Base-by-base conservation (phyloP, 2,797 vertebrate genomes). In the Sebastes kiyomatsui region DNA sequence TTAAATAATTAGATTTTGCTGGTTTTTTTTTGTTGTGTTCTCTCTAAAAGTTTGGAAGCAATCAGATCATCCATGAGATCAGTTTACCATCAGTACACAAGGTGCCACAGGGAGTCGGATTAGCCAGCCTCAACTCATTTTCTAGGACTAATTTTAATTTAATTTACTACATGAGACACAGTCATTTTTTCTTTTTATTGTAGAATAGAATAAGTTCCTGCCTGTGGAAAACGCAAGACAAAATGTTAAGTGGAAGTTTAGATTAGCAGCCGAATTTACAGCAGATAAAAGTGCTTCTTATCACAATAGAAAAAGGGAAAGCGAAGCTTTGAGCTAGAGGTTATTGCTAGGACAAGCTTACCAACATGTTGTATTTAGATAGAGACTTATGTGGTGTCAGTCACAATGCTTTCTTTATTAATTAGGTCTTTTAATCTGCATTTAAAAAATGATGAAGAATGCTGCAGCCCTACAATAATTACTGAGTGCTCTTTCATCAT, bases 61-160 rank as follows among this genome's bases (percentile, higher is more conserved):
- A 54, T 83, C 78, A 67, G 60, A 75, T 82, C 32, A 28, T 62
- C 38, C 46, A 20, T 80, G 68, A 85, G 79, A 89, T 86, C 79
- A 80, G 83, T 89, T 83, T 75, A 42, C 55, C 80, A 74, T 75
- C 54, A 62, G 75, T 59, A 72, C 61, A 69, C 11, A 12, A 33
- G 66, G 59, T 77, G 69, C 82, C 77, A 77, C 68, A 30, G 76
- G 81, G 87, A 72, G 64, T 71, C 33, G 8, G 64, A 79, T 80
- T 69, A 80, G 59, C 61, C 62, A 65, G 72, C 72, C 77, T 77
- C 61, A 73, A n/a, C 18, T 70, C 60, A 25, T 77, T 85, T 74
- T 73, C 35, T 35, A 35, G 35, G 82, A 72, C 65, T 58, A 20
- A 79, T 77, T 90, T 72, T 72, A 68, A 83, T 85, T 77, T 61